phyloP scores from a whole-genome alignment of 1,140 invertebrate species.

The Portunus trituberculatus region DNA sequence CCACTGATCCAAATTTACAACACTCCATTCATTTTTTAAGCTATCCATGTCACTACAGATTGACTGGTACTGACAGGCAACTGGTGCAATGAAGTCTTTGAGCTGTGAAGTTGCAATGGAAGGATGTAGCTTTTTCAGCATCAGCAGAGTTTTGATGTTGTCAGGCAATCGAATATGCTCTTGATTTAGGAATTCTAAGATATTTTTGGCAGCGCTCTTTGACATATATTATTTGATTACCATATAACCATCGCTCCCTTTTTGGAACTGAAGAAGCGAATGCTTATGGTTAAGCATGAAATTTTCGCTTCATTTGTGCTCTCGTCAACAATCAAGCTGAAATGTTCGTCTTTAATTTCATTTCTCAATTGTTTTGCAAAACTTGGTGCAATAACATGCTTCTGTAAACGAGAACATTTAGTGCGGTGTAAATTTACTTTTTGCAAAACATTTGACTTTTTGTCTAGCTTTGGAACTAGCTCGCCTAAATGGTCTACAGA shows the following conservation, averaged over 20 bases:
- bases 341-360: slow-evolving; percentile 2
- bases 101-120: no score
- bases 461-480: neutral
- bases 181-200: no score
- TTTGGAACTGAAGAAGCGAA: neutral
- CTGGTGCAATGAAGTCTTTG: no score
- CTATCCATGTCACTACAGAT: no score
- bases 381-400: neutral
- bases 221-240: neutral
- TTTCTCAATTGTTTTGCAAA: neutral
- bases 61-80: no score
- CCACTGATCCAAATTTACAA: no score
- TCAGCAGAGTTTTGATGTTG: no score
- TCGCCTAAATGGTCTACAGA: slow-evolving; percentile 25
- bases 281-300: neutral
- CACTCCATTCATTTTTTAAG: no score
- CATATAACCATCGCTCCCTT: neutral
- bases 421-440: neutral
- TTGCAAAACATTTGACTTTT: neutral
- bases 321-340: slow-evolving; percentile 26
- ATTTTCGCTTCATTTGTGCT: slow-evolving; percentile 44
- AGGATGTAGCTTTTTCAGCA: no score
- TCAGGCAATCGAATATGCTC: no score
- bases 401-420: neutral
- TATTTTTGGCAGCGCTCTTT: no score